Conservation (phyloP, 2,888 invertebrate species). For the Mythimna albipuncta region DNA sequence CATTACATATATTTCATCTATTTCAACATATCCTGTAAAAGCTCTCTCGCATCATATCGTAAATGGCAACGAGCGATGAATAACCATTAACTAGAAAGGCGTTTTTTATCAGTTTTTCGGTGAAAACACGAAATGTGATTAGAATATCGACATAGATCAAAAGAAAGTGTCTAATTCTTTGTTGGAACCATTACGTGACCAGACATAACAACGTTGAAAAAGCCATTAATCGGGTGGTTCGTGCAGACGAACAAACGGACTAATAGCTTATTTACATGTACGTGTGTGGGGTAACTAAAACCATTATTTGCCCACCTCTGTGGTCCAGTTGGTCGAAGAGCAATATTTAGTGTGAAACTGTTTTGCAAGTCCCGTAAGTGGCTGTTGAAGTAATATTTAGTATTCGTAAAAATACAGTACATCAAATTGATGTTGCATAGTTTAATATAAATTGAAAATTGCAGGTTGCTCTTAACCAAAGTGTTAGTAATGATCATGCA, state of each 20-base stretch:
- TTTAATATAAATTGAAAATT: slow-evolving; percentile 34
- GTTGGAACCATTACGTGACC: slow-evolving; percentile 58
- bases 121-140: slow-evolving; percentile 72
- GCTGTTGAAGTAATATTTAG: slow-evolving; percentile 37
- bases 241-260: slow-evolving; percentile 37
- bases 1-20: slow-evolving; percentile 9
- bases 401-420: slow-evolving; percentile 26
- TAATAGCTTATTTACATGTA: slow-evolving; percentile 58
- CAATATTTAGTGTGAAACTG: slow-evolving; percentile 28
- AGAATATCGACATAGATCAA: slow-evolving; percentile 70
- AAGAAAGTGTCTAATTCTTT: slow-evolving; percentile 64
- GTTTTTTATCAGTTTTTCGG: slow-evolving; percentile 68
- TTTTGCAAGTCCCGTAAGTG: slow-evolving; percentile 42
- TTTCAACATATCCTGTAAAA: slow-evolving; percentile 28
- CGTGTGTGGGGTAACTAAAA: slow-evolving; percentile 36
- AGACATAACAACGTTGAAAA: slow-evolving; percentile 37
- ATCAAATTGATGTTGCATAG: slow-evolving; percentile 26
- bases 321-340: slow-evolving; percentile 21
- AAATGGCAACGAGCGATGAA: slow-evolving; percentile 56
- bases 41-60: slow-evolving; percentile 3
- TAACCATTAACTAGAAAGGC: slow-evolving; percentile 67
- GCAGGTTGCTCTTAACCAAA: slow-evolving; percentile 25
- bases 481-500: slow-evolving; percentile 14
- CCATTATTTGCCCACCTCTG: slow-evolving; percentile 35
- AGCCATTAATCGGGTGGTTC: slow-evolving; percentile 48